These are phyloP conservation scores for Electrona antarctica DNA, from an alignment of 2,113 vertebrate species.

Conservation along the genomic window DNA sequence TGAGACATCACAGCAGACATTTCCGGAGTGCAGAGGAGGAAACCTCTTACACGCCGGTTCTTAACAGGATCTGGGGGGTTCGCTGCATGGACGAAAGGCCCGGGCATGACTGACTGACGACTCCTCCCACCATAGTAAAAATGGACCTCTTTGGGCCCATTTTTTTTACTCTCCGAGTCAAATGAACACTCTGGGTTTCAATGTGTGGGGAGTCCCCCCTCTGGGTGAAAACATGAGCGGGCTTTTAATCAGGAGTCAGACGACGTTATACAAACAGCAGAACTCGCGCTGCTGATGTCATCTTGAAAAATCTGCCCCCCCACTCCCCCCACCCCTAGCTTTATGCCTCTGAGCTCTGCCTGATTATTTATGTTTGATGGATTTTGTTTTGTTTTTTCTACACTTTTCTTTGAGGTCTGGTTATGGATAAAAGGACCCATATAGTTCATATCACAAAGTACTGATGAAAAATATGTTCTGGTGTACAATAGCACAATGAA, in stretches of 20 bases:
- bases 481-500: too few species aligned
- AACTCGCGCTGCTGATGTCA: conserved; percentile 59
- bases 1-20: conserved; percentile 68
- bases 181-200: too few species aligned
- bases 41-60: conserved; percentile 68
- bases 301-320: conserved; percentile 39
- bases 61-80: conserved; percentile 63
- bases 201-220: conserved; percentile 62
- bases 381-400: neutral
- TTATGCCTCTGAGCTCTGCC: conserved; percentile 28
- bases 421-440: neutral
- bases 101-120: neutral
- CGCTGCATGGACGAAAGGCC: conserved; percentile 14
- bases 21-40: conserved; percentile 67
- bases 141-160: too few species aligned
- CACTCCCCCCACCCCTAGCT: neutral
- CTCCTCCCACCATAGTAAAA: conserved; percentile 42
- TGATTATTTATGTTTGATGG: conserved; percentile 33
- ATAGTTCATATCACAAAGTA: too few species aligned
- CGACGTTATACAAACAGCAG: conserved; percentile 62
- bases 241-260: conserved; percentile 65
- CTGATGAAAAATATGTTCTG: too few species aligned
- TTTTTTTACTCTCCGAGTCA: too few species aligned
- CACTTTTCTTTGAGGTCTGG: neutral
- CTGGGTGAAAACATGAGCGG: conserved; percentile 61